These are phyloP conservation scores for Oasisia sp. DNA, from an alignment of 2,888 invertebrate species.

Conservation along the genomic window DNA sequence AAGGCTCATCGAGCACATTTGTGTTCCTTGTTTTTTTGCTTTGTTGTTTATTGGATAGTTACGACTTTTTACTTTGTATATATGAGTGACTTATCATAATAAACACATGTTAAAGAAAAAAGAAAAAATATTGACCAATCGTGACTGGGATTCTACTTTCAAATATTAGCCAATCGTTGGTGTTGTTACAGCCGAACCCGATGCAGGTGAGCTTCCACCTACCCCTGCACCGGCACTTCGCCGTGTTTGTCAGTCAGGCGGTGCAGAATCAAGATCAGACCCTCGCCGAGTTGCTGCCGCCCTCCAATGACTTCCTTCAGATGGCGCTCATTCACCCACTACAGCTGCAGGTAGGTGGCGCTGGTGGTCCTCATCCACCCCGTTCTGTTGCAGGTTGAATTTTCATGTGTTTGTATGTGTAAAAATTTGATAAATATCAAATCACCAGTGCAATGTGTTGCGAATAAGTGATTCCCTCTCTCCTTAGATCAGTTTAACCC, in stretches of 20 bases:
- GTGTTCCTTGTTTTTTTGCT: too few relatives aligned
- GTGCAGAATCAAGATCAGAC: conserved; percentile 75
- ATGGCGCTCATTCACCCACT: conserved; percentile 90
- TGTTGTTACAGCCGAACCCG: conserved; percentile 55
- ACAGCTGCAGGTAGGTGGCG: conserved; percentile 81
- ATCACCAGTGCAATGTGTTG: not conserved
- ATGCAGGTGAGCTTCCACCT: conserved; percentile 93
- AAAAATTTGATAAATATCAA: not conserved
- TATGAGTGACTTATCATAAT: too few relatives aligned
- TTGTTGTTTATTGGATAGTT: too few relatives aligned
- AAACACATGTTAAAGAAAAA: too few relatives aligned
- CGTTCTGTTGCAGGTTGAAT: too few relatives aligned
- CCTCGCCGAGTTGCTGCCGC: conserved; percentile 82
- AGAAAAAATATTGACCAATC: not conserved
- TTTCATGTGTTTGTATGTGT: too few relatives aligned
- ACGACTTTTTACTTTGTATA: too few relatives aligned
- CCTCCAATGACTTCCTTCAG: conserved; percentile 73
- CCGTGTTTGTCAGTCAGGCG: conserved; percentile 83
- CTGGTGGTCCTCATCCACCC: too few relatives aligned
- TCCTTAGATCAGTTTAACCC: not conserved
- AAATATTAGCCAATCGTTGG: not conserved
- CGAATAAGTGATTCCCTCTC: not conserved
- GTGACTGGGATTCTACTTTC: not conserved
- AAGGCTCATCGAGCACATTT: too few relatives aligned
- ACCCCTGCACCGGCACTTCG: conserved; percentile 93